Conservation (phyloP, 1,140 invertebrate genomes). For the Pararge aegeria region DNA sequence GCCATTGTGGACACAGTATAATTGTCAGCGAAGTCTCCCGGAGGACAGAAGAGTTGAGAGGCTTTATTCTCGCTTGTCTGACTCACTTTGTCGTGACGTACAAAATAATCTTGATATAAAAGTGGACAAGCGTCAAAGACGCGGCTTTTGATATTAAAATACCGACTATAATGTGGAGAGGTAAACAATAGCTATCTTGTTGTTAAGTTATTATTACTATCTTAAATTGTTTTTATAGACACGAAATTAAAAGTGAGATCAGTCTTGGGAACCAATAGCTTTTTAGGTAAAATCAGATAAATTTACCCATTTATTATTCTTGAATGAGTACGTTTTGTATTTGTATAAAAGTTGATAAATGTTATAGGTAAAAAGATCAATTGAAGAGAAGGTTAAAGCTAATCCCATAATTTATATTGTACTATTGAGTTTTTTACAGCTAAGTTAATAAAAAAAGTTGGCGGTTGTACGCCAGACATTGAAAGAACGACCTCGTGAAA, state of each 20-base stretch:
- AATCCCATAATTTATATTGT: background rate
- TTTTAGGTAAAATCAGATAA: no score
- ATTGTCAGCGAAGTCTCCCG: slow-evolving; percentile 31
- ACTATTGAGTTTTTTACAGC: background rate
- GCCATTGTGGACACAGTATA: slow-evolving; percentile 42
- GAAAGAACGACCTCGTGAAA: slow-evolving; percentile 10
- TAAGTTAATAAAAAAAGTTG: background rate
- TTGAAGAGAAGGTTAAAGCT: no score
- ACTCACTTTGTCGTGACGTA: slow-evolving; percentile 13
- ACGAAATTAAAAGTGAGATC: no score
- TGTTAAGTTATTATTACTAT: background rate
- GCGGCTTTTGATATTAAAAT: slow-evolving; percentile 1
- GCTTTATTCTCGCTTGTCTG: slow-evolving; percentile 29
- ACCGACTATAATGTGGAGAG: background rate
- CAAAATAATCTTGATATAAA: slow-evolving; percentile 20
- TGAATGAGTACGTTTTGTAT: no score
- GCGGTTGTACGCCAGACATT: background rate
- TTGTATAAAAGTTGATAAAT: no score
- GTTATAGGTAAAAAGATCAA: no score
- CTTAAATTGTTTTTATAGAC: no score
- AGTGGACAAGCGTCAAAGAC: background rate
- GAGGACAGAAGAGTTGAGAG: slow-evolving; percentile 22
- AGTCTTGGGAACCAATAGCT: no score
- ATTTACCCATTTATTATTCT: no score
- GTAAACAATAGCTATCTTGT: background rate